phyloP scores from a whole-genome alignment of 1,140 invertebrate species.

The Ips typographus region DNA sequence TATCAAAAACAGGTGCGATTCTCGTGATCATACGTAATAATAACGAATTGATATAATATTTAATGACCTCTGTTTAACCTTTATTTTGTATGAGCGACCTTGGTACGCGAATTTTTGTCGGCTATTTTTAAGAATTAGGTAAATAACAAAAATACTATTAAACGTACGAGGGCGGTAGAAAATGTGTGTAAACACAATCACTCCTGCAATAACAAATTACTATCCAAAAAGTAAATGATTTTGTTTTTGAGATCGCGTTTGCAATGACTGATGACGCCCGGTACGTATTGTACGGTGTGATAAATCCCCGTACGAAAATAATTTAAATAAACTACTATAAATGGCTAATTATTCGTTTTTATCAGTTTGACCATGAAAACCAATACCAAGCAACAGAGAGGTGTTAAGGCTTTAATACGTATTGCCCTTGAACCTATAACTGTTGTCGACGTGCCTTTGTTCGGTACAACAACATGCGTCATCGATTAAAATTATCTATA shows the following conservation, averaged over 20 bases:
- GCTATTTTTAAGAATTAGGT: constrained; percentile 13
- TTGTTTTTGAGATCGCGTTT: background rate
- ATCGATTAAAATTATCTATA: too few species aligned
- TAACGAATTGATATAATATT: constrained; percentile 20
- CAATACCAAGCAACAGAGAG: background rate
- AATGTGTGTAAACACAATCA: too few species aligned
- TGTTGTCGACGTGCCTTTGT: constrained; percentile 18
- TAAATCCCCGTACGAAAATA: constrained; percentile 35
- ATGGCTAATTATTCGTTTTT: constrained; percentile 35
- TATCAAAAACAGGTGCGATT: constrained; percentile 15
- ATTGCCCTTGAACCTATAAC: constrained; percentile 20
- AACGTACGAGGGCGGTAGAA: background rate
- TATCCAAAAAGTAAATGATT: too few species aligned
- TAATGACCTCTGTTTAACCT: constrained; percentile 14
- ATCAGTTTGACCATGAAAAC: constrained; percentile 24
- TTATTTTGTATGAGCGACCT: constrained; percentile 13
- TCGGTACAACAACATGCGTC: background rate
- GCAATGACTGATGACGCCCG: background rate
- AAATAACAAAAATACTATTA: constrained; percentile 1
- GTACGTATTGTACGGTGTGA: constrained; percentile 14
- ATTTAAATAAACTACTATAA: constrained; percentile 32
- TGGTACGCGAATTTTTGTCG: constrained; percentile 14
- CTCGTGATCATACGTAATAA: constrained; percentile 13
- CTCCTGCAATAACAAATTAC: too few species aligned
- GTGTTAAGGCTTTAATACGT: constrained; percentile 11